Evolutionary conservation across 2,113 vertebrate genomes (phyloP), one percentile per base, ranked within the genome.

Genomic region (Passer montanus): DNA sequence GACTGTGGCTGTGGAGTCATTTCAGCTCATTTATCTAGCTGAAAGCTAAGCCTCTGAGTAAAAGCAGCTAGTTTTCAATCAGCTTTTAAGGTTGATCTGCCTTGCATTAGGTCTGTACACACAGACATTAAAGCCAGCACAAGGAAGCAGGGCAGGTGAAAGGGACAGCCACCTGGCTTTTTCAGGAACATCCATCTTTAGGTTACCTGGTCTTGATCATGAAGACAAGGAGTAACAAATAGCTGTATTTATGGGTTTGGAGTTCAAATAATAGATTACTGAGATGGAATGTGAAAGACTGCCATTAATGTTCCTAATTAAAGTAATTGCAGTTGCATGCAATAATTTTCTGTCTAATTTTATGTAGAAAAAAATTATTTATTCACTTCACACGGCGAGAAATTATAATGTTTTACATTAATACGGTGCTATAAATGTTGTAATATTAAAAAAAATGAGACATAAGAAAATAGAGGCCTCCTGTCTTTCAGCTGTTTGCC

Each of bases 11-110:
- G 50, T 18, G 62, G 72, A 92, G 64, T 78, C 68, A 70, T 86
- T 90, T 70, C 72, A 73, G 86, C 80, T 88, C 73, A 31, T 88
- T 92, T 74, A 62, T 74, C 64, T 73, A 28, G 89, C n/a, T 26
- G 60, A 67, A 81, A 94, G 59, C 55, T 66, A 86, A 84, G 86
- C 80, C 1, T 4, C 72, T 35, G 30, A 75, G 43, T 58, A 83
- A 90, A 83, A 88, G 58, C 72, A 58, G 63, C 21, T 37, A 46
- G 63, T 74, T 90, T 86, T 59, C 79, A 55, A 35, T 27, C 88
- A 55, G 80, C 64, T 78, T 55, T 91, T 74, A 39, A 33, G 39
- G 33, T n/a, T 44, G 39, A 22, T 59, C 37, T 52, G 75, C 37
- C 68, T 63, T 43, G 13, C 2, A 0, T 39, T 70, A 52, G 33